Percentiles rank a stretch among this genome's conserved stretches.
These are phyloP conservation scores for Barnardius zonarius DNA, from an alignment of 2,113 vertebrate genomes.

Conservation along the genomic window DNA sequence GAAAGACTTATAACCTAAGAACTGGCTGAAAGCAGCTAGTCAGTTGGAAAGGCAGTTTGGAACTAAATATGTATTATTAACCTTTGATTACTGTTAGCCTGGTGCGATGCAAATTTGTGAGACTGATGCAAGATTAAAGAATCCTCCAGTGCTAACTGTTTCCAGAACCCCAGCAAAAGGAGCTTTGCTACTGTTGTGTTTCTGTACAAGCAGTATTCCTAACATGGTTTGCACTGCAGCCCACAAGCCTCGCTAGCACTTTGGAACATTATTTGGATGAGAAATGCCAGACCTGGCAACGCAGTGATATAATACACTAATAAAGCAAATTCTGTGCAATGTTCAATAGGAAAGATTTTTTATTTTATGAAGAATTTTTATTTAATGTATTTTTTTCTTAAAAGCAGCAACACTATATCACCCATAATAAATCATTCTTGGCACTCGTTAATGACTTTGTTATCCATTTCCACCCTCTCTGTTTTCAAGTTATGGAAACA, in stretches of 20 bases:
- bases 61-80: not conserved
- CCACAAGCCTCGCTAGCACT: not conserved
- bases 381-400: conserved; percentile 4
- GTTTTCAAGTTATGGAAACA: conserved; percentile 32
- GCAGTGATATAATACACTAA: conserved; percentile 10
- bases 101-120: not conserved
- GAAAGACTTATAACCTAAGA: not conserved
- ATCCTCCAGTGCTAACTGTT: not conserved
- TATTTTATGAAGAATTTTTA: conserved; percentile 28
- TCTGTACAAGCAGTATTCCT: not conserved
- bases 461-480: conserved; percentile 23
- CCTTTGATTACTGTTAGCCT: not conserved
- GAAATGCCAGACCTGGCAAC: conserved; percentile 21
- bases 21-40: not conserved
- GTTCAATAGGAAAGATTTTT: conserved; percentile 17
- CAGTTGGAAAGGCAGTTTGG: not conserved
- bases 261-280: not conserved
- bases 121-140: not conserved
- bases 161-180: not conserved
- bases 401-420: not conserved
- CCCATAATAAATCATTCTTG: conserved; percentile 21
- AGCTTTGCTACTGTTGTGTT: not conserved
- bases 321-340: conserved; percentile 1
- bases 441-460: not conserved
- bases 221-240: not conserved